phyloP scores from a whole-genome alignment of 2,888 invertebrate species.

The Polyommatus icarus region DNA sequence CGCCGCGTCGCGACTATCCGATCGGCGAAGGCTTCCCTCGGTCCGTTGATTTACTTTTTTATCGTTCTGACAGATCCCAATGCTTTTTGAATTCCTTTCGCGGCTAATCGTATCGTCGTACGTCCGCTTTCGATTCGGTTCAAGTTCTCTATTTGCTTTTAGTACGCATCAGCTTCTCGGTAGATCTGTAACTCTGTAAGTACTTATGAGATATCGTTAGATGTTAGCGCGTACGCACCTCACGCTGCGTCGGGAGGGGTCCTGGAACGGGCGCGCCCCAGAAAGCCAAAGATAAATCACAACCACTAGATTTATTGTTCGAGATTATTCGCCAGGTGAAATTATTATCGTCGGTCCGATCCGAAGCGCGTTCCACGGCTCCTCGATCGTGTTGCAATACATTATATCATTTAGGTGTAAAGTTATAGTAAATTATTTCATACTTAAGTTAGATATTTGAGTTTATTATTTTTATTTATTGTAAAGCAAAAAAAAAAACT shows the following conservation, averaged over 20 bases:
- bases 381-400: conserved; percentile 77
- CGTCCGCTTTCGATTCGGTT: conserved; percentile 53
- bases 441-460: conserved; percentile 74
- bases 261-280: conserved; percentile 70
- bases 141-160: conserved; percentile 73
- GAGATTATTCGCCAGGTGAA: conserved; percentile 68
- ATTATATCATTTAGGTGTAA: conserved; percentile 76
- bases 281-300: conserved; percentile 78
- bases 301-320: conserved; percentile 67
- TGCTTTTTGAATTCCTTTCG: conserved; percentile 36
- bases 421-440: conserved; percentile 79
- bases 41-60: conserved; percentile 20
- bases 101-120: conserved; percentile 39
- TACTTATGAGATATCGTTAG: conserved; percentile 69
- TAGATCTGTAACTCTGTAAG: conserved; percentile 79
- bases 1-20: conserved; percentile 31
- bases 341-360: conserved; percentile 55
- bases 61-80: conserved; percentile 37
- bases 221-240: conserved; percentile 48
- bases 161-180: conserved; percentile 72
- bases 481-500: conserved; percentile 60
- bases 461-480: conserved; percentile 77
- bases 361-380: conserved; percentile 76
- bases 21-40: conserved; percentile 14
- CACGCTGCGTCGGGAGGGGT: conserved; percentile 61